Evolutionary conservation across 2,888 invertebrate genomes (phyloP).

Genomic region (Itoplectis maculator): DNA sequence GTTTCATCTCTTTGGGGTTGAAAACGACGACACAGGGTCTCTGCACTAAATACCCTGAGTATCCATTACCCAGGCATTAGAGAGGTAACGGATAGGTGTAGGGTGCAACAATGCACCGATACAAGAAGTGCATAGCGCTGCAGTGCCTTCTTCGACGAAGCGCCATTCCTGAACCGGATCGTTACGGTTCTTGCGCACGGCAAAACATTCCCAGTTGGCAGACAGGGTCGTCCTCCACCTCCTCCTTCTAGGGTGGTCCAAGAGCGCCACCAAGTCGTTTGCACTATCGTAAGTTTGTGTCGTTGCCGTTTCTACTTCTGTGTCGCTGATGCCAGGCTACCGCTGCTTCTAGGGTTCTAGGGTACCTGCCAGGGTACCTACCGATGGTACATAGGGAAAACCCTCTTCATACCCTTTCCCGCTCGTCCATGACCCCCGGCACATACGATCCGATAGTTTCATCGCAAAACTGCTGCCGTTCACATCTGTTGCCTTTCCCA

Average conservation of each 20-base stretch:
- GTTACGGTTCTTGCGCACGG: slow-evolving; percentile 44
- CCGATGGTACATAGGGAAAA: slow-evolving; percentile 10
- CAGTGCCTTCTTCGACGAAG: slow-evolving; percentile 6
- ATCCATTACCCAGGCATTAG: too few relatives aligned
- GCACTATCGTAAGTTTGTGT: slow-evolving; percentile 76
- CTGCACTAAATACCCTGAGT: too few relatives aligned
- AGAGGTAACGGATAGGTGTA: not conserved
- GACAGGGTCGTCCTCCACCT: not conserved
- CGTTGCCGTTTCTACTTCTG: slow-evolving; percentile 57
- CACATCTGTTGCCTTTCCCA: slow-evolving; percentile 78
- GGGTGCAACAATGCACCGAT: slow-evolving; percentile 37
- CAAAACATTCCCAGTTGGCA: slow-evolving; percentile 54
- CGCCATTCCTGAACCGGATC: slow-evolving; percentile 28
- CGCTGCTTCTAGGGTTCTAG: slow-evolving; percentile 33
- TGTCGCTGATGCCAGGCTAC: slow-evolving; percentile 40
- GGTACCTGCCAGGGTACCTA: not conserved
- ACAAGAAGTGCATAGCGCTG: slow-evolving; percentile 36
- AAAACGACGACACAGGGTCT: too few relatives aligned
- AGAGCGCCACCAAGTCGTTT: slow-evolving; percentile 71
- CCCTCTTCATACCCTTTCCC: slow-evolving; percentile 5
- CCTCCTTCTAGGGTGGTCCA: slow-evolving; percentile 24
- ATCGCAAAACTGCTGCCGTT: slow-evolving; percentile 74
- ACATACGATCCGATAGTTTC: slow-evolving; percentile 76
- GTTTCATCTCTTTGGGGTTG: too few relatives aligned
- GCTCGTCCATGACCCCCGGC: slow-evolving; percentile 24